Conservation (phyloP, 2,888 invertebrate genomes). For the Acleris literana region DNA sequence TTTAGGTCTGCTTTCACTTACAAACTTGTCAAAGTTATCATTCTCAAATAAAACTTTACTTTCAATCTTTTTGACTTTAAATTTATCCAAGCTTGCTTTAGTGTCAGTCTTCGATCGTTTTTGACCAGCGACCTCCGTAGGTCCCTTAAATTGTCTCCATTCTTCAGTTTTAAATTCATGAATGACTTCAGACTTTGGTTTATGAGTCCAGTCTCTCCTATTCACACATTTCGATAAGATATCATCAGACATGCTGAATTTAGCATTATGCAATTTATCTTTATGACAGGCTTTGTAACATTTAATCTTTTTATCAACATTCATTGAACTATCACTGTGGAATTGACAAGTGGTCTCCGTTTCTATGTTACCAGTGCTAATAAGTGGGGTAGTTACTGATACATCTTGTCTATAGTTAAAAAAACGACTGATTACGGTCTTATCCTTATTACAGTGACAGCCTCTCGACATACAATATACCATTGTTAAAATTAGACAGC, state of each 20-base stretch:
- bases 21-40: constrained; percentile 37
- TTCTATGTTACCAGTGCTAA: constrained; percentile 64
- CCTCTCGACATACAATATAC: constrained; percentile 52
- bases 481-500: constrained; percentile 60
- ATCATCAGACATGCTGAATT: constrained; percentile 70
- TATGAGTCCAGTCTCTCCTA: constrained; percentile 65
- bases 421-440: constrained; percentile 57
- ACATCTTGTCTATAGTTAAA: constrained; percentile 68
- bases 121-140: background rate
- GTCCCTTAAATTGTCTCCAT: background rate
- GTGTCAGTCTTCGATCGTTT: constrained; percentile 29
- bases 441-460: constrained; percentile 50
- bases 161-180: constrained; percentile 47
- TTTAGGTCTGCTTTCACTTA: constrained; percentile 26
- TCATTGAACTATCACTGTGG: constrained; percentile 59
- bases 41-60: constrained; percentile 44
- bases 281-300: constrained; percentile 73
- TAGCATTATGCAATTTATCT: constrained; percentile 52
- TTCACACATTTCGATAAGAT: constrained; percentile 71
- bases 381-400: constrained; percentile 71
- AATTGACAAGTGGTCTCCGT: constrained; percentile 67
- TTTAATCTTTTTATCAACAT: constrained; percentile 64
- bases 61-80: constrained; percentile 33
- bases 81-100: constrained; percentile 41
- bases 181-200: constrained; percentile 39